A percentile compares a stretch with the other conserved stretches of the same genome.
These are phyloP conservation scores for Drosophila lacteicornis DNA, from an alignment of 1,140 invertebrate species.

Conservation along the genomic window DNA sequence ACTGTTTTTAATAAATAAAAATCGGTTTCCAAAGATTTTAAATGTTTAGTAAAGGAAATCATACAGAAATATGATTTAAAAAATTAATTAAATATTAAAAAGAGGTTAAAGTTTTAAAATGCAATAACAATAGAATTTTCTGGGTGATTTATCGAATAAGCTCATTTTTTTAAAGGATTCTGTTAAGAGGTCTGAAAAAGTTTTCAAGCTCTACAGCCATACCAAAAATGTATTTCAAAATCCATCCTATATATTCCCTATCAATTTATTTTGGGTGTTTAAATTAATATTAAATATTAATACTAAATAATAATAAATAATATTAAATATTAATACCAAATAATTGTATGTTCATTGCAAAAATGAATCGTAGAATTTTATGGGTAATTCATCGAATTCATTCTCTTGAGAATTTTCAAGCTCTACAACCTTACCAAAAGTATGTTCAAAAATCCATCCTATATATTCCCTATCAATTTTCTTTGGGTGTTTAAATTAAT, in stretches of 20 bases:
- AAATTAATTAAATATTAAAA: too few relatives aligned
- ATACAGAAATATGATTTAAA: not conserved
- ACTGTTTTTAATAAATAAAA: too few relatives aligned
- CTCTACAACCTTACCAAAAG: too few relatives aligned
- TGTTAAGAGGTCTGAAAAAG: not conserved
- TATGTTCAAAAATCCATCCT: not conserved
- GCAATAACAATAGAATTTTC: too few relatives aligned
- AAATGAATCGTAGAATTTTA: too few relatives aligned
- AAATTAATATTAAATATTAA: slow-evolving; percentile 1
- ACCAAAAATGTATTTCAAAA: not conserved
- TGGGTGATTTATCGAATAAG: too few relatives aligned
- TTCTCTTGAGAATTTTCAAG: not conserved
- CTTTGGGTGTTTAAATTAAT: not conserved
- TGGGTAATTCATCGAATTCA: too few relatives aligned
- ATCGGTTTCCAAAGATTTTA: too few relatives aligned
- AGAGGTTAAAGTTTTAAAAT: too few relatives aligned
- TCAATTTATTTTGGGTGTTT: not conserved
- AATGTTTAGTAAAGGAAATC: too few relatives aligned
- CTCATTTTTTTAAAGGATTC: not conserved
- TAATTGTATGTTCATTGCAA: too few relatives aligned
- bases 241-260: not conserved
- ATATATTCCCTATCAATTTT: not conserved
- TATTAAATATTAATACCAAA: too few relatives aligned
- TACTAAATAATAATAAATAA: slow-evolving; percentile 1
- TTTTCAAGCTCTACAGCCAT: not conserved